Percentiles rank a stretch among this genome's conserved stretches.
Evolutionary conservation across 2,888 invertebrate genomes (phyloP).

Genomic region (Rotaria sp.): DNA sequence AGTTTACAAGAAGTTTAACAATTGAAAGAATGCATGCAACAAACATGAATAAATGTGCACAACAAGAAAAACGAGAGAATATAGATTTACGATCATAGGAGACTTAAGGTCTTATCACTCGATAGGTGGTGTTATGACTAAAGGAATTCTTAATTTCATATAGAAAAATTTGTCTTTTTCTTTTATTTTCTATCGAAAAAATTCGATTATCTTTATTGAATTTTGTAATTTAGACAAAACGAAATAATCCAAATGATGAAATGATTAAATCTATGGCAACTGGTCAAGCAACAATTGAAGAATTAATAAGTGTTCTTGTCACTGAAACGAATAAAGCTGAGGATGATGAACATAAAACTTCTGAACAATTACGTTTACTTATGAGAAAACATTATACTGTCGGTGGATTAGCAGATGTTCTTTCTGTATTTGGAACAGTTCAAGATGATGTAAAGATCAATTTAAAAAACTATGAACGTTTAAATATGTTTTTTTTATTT

Average conservation of each 20-base stretch:
- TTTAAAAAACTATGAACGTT: neutral
- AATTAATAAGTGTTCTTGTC: neutral
- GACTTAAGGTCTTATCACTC: too few relatives aligned
- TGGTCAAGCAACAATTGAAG: slow-evolving; percentile 1
- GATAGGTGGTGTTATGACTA: too few relatives aligned
- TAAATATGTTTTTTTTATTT: neutral
- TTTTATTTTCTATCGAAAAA: too few relatives aligned
- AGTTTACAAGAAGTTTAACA: too few relatives aligned
- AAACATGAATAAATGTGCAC: too few relatives aligned
- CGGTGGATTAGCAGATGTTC: neutral
- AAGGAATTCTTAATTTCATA: too few relatives aligned
- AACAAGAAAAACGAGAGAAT: too few relatives aligned
- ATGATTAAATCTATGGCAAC: slow-evolving; percentile 8
- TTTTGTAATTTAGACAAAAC: neutral
- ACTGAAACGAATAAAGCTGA: slow-evolving; percentile 7
- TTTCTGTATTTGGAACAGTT: neutral
- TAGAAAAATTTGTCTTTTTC: too few relatives aligned
- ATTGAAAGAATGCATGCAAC: too few relatives aligned
- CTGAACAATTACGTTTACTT: slow-evolving; percentile 10
- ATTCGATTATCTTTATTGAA: too few relatives aligned
- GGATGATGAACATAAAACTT: neutral
- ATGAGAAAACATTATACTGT: slow-evolving; percentile 29
- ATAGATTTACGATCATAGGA: too few relatives aligned
- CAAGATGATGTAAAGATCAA: neutral
- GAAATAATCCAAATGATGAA: neutral